Percentiles rank a stretch among this genome's conserved stretches.
Evolutionary conservation across 1,140 invertebrate species (phyloP).

Genomic region (Drosophila sulfurigaster): DNA sequence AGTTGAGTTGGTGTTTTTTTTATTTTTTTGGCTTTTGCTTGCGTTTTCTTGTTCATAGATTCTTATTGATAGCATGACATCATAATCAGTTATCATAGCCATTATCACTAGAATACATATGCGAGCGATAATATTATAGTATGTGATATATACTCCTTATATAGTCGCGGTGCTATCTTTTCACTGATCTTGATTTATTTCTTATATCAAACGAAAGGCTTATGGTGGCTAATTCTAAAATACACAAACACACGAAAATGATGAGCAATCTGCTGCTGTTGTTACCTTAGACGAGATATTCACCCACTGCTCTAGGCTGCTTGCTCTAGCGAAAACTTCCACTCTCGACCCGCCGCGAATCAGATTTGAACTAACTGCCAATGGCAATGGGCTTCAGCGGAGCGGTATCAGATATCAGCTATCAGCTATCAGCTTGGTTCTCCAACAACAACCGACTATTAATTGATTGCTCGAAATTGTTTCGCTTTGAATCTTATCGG

Average conservation of each 20-base stretch:
- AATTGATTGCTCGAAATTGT: conserved; percentile 78
- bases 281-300: conserved; percentile 39
- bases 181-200: conserved; percentile 62
- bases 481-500: conserved; percentile 48
- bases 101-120: conserved; percentile 27
- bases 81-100: conserved; percentile 14
- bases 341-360: conserved; percentile 73
- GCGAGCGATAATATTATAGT: conserved; percentile 24
- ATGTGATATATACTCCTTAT: not conserved
- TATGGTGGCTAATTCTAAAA: conserved; percentile 13
- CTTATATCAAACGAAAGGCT: not conserved
- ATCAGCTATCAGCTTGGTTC: conserved; percentile 7
- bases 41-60: conserved; percentile 8
- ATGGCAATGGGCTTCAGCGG: conserved; percentile 40
- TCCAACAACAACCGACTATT: conserved; percentile 48
- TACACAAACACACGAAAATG: conserved; percentile 25
- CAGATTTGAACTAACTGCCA: conserved; percentile 72
- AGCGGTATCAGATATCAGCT: conserved; percentile 48
- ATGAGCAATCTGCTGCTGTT: conserved; percentile 37
- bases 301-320: conserved; percentile 12
- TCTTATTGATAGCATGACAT: conserved; percentile 60
- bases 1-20: conserved; percentile 10
- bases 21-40: conserved; percentile 7
- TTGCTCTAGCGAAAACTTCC: conserved; percentile 42
- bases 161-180: conserved; percentile 40